phyloP scores from a whole-genome alignment of 2,888 invertebrate genomes.

The Embidobia sp. region DNA sequence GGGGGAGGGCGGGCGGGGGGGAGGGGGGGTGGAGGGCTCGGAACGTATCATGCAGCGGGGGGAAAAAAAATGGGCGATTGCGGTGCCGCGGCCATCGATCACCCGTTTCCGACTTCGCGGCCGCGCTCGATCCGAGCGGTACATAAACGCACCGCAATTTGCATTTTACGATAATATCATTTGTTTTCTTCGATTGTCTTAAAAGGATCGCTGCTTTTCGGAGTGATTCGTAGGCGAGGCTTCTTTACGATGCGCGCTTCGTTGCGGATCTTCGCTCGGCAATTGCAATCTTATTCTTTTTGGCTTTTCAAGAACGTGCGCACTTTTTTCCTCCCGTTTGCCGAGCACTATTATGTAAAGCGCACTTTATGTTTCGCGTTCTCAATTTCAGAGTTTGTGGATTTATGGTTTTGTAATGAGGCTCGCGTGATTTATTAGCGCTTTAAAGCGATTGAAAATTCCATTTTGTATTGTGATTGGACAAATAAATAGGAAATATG shows the following conservation, averaged over 20 bases:
- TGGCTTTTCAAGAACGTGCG: conserved; percentile 6
- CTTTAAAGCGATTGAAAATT: too few species aligned
- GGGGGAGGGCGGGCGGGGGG: conserved; percentile 14
- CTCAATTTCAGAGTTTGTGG: too few species aligned
- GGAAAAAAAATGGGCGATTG: conserved; percentile 46
- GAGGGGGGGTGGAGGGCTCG: conserved; percentile 3
- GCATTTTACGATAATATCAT: conserved; percentile 59
- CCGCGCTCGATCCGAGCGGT: conserved; percentile 32
- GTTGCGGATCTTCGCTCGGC: too few species aligned
- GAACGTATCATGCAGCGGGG: conserved; percentile 41
- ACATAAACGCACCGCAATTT: conserved; percentile 47
- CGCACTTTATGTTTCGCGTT: too few species aligned
- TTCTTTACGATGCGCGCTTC: conserved; percentile 7
- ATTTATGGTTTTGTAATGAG: too few species aligned
- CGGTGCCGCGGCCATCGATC: conserved; percentile 53
- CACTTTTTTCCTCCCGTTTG: conserved; percentile 2
- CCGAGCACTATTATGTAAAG: conserved; percentile 17
- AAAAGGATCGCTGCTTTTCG: conserved; percentile 30
- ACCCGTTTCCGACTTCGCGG: conserved; percentile 48
- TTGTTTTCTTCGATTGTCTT: conserved; percentile 56
- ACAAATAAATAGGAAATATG: too few species aligned
- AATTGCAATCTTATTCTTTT: too few species aligned
- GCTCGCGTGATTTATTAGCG: too few species aligned
- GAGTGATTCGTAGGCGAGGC: conserved; percentile 17
- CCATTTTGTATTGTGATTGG: too few species aligned